Evolutionary conservation across 2,888 invertebrate species (phyloP).

Genomic region (Polietes domitor): DNA sequence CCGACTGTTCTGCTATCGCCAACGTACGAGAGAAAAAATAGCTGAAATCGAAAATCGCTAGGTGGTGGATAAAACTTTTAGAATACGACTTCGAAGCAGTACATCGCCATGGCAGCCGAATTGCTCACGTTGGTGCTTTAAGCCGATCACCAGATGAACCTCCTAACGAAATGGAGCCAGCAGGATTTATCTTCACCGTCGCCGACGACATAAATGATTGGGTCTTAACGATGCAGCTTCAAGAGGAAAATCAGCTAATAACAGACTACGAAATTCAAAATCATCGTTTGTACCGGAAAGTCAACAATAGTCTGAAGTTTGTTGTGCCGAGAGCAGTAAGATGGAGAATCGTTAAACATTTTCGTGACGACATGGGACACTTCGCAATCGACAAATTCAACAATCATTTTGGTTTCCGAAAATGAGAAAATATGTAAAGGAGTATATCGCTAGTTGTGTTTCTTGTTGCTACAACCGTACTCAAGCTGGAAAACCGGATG

Average conservation of each 20-base stretch:
- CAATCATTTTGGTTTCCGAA: constrained; percentile 42
- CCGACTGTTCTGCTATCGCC: constrained; percentile 42
- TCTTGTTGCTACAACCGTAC: constrained; percentile 3
- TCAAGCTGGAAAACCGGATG: background rate
- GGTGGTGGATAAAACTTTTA: constrained; percentile 35
- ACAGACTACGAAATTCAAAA: constrained; percentile 43
- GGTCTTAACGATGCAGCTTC: constrained; percentile 59
- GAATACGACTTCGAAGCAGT: constrained; percentile 36
- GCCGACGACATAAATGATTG: constrained; percentile 40
- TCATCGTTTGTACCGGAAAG: constrained; percentile 51
- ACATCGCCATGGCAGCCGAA: constrained; percentile 24
- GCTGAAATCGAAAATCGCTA: constrained; percentile 9
- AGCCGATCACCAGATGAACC: constrained; percentile 35
- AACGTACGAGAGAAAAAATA: background rate
- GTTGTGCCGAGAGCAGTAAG: constrained; percentile 43
- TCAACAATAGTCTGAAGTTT: constrained; percentile 29
- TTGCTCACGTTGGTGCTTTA: constrained; percentile 53
- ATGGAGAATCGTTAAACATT: constrained; percentile 37
- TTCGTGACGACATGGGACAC: constrained; percentile 46
- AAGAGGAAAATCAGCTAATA: constrained; percentile 13
- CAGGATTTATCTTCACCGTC: constrained; percentile 37
- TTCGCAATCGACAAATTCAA: constrained; percentile 26
- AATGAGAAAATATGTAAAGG: constrained; percentile 45
- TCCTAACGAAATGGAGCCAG: constrained; percentile 37
- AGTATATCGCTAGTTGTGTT: constrained; percentile 29